Conservation (phyloP, 2,888 invertebrate species). For the Spisula solida region DNA sequence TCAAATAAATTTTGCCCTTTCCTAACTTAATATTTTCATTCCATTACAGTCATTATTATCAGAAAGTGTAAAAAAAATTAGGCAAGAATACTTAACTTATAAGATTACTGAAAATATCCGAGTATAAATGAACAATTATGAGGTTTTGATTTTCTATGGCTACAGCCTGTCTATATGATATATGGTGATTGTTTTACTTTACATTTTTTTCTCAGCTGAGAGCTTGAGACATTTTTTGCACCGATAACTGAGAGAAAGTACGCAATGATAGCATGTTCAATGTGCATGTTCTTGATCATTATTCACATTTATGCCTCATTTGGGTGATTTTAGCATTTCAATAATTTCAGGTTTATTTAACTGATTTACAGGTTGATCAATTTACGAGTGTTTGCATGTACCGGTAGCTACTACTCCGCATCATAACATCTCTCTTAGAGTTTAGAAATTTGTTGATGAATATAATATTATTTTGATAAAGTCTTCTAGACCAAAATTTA, state of each 20-base stretch:
- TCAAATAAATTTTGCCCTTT: too few species aligned
- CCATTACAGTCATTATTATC: not conserved
- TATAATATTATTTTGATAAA: not conserved
- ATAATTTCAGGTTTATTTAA: not conserved
- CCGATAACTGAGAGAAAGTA: not conserved
- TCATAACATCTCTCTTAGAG: not conserved
- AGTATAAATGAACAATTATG: not conserved
- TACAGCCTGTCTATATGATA: not conserved
- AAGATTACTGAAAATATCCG: not conserved
- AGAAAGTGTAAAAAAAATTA: not conserved
- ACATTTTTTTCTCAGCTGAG: not conserved
- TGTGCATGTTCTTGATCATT: not conserved
- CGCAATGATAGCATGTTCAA: not conserved
- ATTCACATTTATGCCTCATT: conserved; percentile 6
- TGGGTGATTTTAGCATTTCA: not conserved
- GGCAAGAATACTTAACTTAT: not conserved
- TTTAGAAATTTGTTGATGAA: not conserved
- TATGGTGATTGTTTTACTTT: not conserved
- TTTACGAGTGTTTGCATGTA: not conserved
- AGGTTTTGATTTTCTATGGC: conserved; percentile 9
- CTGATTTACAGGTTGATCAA: not conserved
- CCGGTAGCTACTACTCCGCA: not conserved
- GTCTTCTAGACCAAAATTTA: too few species aligned
- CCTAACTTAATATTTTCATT: not conserved
- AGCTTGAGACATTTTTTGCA: not conserved